phyloP scores from a whole-genome alignment of 2,888 invertebrate species.

The Euproctis similis region DNA sequence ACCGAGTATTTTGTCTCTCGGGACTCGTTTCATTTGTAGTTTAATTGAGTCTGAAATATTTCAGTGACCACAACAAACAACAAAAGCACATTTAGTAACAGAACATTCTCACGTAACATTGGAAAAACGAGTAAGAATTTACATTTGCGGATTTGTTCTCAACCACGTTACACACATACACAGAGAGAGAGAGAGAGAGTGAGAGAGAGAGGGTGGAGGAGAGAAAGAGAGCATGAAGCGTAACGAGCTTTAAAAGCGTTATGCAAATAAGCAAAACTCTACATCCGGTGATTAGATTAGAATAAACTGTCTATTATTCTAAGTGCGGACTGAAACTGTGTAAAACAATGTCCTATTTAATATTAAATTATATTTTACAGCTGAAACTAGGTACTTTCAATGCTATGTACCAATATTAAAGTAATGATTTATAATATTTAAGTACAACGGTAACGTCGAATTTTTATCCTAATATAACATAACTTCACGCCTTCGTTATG shows the following conservation, averaged over 20 bases:
- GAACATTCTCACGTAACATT: conserved; percentile 8
- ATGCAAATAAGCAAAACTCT: conserved; percentile 20
- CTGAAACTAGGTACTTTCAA: no score
- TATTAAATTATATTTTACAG: no score
- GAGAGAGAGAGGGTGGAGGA: no score
- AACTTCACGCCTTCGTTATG: no score
- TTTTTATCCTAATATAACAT: no score
- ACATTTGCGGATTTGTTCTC: conserved; percentile 20
- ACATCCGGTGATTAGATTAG: conserved; percentile 19
- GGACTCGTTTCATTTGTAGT: no score
- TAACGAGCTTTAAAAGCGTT: conserved; percentile 25
- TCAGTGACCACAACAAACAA: conserved; percentile 7
- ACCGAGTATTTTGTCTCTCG: no score
- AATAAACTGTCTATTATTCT: conserved; percentile 18
- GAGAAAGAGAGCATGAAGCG: conserved; percentile 19
- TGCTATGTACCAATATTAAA: no score
- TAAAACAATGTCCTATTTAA: conserved; percentile 3
- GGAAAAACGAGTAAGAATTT: conserved; percentile 20
- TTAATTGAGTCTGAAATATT: conserved; percentile 6
- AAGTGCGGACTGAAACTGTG: conserved; percentile 8
- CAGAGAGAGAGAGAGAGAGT: no score
- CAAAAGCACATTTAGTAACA: conserved; percentile 4
- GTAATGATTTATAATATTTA: no score
- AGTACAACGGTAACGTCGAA: no score
- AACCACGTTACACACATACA: no score